Conservation (phyloP, 2,113 vertebrate genomes). For the Notarius lentiginosus region DNA sequence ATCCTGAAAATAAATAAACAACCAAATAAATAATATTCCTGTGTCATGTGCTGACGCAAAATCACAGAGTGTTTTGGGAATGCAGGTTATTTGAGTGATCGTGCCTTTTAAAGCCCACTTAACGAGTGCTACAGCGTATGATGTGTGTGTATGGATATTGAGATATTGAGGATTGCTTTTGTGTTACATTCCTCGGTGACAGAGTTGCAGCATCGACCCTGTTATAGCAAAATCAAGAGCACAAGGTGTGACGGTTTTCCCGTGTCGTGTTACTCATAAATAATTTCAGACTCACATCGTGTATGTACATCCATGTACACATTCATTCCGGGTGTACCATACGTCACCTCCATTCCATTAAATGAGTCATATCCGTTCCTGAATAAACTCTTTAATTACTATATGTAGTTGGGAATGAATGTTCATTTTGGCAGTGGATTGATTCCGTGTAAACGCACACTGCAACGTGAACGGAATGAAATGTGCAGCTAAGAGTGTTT, state of each 20-base stretch:
- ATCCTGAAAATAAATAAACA: background rate
- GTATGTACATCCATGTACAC: background rate
- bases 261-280: conserved; percentile 27
- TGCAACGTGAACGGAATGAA: background rate
- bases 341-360: conserved; percentile 22
- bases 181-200: background rate
- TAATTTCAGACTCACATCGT: conserved; percentile 6
- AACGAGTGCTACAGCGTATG: background rate
- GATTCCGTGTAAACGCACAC: background rate
- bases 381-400: background rate
- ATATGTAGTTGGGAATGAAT: background rate
- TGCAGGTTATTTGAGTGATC: background rate
- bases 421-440: background rate
- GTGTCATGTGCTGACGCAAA: background rate
- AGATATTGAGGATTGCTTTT: background rate
- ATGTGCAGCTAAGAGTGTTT: background rate
- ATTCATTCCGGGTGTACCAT: background rate
- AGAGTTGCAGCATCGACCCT: background rate
- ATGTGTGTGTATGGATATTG: background rate
- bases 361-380: conserved; percentile 28
- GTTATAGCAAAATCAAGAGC: conserved; percentile 15
- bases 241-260: background rate
- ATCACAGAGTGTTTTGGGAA: background rate
- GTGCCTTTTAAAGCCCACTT: background rate
- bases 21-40: background rate